Evolutionary conservation across 2,113 vertebrate species (phyloP), one percentile per base, ranked within the genome.

Genomic region (Dasyornis broadbenti): DNA sequence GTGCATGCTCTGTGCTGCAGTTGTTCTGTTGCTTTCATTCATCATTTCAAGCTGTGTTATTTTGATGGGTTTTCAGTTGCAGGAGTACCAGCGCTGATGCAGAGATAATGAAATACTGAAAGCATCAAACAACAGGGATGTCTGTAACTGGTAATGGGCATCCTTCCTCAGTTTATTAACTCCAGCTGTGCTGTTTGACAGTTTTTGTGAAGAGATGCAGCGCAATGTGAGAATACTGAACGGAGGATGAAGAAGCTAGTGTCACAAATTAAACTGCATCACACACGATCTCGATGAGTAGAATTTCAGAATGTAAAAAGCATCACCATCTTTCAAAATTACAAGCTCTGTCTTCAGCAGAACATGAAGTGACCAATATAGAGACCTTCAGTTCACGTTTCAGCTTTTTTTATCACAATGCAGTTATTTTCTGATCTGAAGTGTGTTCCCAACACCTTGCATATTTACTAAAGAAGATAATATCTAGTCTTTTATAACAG

Each of bases 51-150:
- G 97, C 97, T 97, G 98, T 53, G 90, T 96, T 98, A 93, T 98
- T 98, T 96, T 97, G 97, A 98, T 98, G 97, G 96, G 89, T 98
- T 98, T 98, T 98, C 97, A 97, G 94, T 97, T 97, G 91, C 92
- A 95, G 95, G 92, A 96, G 86, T 95, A 93, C 87, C 82, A 93
- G 96, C 93, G 94, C 95, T 97, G 98, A 98, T 98, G 97, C 95
- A 94, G 97, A 98, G 97, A 98, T 98, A 98, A 98, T 98, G 97
- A 98, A 98, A 98, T 96, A 95, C 96, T 97, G 97, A 98, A 97
- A 97, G 92, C 92, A 95, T 93, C 97, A 93, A 97, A 97, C 97
- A 97, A 95, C 96, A 89, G 92, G 94, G 96, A 96, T 88, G 82
- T 97, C 98, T 97, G 92, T 97, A 96, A 93, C 97, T 96, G 97